Evolutionary conservation across 2,888 invertebrate genomes (phyloP).

Genomic region (Sylvicola fuscatus): DNA sequence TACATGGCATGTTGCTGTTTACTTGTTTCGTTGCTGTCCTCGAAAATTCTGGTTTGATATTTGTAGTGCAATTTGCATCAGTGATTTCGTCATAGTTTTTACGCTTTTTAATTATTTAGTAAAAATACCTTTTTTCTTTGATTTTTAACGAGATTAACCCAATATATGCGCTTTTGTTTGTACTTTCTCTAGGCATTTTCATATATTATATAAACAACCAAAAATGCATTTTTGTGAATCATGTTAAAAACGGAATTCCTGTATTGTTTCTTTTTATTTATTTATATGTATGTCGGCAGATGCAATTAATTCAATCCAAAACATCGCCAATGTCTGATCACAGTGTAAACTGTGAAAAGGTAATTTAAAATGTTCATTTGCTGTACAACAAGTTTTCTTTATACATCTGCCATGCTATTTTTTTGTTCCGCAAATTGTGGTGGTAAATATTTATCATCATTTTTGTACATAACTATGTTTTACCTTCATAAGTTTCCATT

Average conservation of each 20-base stretch:
- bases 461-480: too few relatives aligned
- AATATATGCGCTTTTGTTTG: too few relatives aligned
- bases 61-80: conserved; percentile 1
- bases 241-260: not conserved
- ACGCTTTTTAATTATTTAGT: too few relatives aligned
- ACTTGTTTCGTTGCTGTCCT: too few relatives aligned
- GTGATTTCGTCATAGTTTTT: not conserved
- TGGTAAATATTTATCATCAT: not conserved
- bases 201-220: too few relatives aligned
- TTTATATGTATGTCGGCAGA: conserved; percentile 2
- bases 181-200: too few relatives aligned
- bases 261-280: conserved; percentile 3
- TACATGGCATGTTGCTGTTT: too few relatives aligned
- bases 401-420: not conserved
- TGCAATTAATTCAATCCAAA: conserved; percentile 1
- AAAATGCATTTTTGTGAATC: too few relatives aligned
- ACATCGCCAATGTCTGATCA: conserved; percentile 3
- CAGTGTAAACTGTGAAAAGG: conserved; percentile 5
- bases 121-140: too few relatives aligned
- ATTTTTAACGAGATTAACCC: too few relatives aligned
- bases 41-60: too few relatives aligned
- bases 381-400: not conserved
- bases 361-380: conserved; percentile 3
- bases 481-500: too few relatives aligned
- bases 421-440: not conserved